These are phyloP conservation scores for Myrmecobius fasciatus DNA, from an alignment of 2,113 vertebrate species.

Conservation along the genomic window DNA sequence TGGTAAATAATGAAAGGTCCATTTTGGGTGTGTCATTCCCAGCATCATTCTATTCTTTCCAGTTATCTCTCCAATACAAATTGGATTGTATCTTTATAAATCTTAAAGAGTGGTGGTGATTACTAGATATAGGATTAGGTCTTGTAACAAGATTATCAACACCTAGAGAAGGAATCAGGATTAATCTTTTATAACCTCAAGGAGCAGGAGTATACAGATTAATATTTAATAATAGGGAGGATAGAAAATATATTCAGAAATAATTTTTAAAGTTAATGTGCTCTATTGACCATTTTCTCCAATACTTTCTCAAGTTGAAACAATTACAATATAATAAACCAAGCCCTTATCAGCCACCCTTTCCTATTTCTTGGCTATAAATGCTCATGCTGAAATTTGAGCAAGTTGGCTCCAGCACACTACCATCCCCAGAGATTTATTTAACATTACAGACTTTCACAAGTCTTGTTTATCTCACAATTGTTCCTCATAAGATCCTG, in stretches of 20 bases:
- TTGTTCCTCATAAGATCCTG: not conserved
- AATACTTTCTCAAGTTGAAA: not conserved
- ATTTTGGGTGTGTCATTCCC: not conserved
- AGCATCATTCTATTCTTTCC: not conserved
- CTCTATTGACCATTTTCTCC: not conserved
- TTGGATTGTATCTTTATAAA: not conserved
- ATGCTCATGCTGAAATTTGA: not conserved
- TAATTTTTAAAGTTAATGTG: not conserved
- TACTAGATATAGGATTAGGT: not conserved
- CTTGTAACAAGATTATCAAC: not conserved
- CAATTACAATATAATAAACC: not conserved
- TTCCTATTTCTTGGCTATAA: not conserved
- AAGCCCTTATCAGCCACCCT: not conserved
- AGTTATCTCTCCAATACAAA: not conserved
- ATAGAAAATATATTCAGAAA: not conserved
- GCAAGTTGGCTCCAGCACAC: not conserved
- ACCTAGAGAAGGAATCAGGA: not conserved
- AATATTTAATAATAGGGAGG: not conserved
- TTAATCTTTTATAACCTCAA: not conserved
- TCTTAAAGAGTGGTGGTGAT: not conserved
- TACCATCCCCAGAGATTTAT: not conserved
- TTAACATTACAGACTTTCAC: not conserved
- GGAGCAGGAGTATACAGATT: not conserved
- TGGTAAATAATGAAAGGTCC: not conserved
- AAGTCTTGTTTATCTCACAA: not conserved